A percentile compares a stretch with the other conserved stretches of the same genome.
Conservation (phyloP, 2,113 vertebrate species). For the Pontoporia blainvillei region DNA sequence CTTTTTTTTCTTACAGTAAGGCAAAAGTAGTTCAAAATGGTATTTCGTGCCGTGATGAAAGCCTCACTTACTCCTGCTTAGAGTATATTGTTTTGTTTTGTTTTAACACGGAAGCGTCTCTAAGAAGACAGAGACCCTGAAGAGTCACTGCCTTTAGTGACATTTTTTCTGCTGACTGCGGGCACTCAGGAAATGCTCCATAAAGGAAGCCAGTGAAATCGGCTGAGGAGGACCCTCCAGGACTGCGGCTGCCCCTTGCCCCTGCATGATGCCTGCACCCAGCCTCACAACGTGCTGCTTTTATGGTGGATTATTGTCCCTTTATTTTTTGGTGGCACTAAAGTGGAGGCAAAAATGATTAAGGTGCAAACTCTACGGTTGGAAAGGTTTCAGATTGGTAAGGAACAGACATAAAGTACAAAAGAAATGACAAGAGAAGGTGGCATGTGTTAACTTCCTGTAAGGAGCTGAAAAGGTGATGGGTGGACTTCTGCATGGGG, state of each 20-base stretch:
- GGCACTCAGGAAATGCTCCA: accelerated
- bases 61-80: not conserved
- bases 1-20: not conserved
- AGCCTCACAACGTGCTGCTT: accelerated
- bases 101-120: not conserved
- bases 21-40: not conserved
- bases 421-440: not conserved
- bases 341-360: not conserved
- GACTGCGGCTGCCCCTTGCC: accelerated
- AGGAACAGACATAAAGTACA: not conserved
- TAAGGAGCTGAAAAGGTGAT: not conserved
- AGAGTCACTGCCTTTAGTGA: not conserved
- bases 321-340: not conserved
- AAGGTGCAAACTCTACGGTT: accelerated
- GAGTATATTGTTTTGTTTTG: not conserved
- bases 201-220: not conserved
- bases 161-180: accelerated
- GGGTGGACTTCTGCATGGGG: not conserved
- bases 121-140: not conserved
- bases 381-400: not conserved
- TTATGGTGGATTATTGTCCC: accelerated
- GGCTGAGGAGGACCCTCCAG: accelerated
- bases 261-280: accelerated
- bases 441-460: accelerated
- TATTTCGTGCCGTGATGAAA: not conserved